phyloP scores from a whole-genome alignment of 2,888 invertebrate genomes.

The Noctua pronuba region DNA sequence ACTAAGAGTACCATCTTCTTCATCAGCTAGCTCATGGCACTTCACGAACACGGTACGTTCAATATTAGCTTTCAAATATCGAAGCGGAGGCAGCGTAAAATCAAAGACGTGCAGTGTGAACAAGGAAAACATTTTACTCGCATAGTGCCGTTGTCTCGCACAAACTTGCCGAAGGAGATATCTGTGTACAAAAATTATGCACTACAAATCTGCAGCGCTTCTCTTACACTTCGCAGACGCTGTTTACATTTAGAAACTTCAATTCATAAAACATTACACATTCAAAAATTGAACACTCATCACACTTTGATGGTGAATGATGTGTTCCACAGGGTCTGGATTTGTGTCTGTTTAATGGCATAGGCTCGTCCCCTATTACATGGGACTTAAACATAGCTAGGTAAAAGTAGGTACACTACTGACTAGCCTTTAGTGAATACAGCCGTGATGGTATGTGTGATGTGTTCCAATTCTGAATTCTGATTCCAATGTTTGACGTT shows the following conservation, averaged over 20 bases:
- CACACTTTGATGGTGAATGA: background rate
- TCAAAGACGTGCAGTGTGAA: conserved; percentile 69
- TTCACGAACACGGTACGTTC: conserved; percentile 55
- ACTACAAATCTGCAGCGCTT: conserved; percentile 50
- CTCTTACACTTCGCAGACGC: conserved; percentile 2
- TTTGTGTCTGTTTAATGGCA: too few relatives aligned
- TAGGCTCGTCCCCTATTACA: background rate
- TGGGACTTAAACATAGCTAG: background rate
- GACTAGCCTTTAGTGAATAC: background rate
- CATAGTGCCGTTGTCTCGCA: conserved; percentile 64
- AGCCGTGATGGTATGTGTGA: background rate
- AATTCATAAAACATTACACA: background rate
- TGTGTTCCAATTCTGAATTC: conserved; percentile 1
- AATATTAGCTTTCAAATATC: conserved; percentile 73
- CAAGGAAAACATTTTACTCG: conserved; percentile 78
- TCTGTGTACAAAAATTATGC: conserved; percentile 56
- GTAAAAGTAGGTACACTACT: background rate
- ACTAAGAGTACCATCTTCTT: conserved; percentile 12
- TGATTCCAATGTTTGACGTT: background rate
- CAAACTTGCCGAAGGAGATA: conserved; percentile 69
- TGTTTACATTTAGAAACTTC: conserved; percentile 10
- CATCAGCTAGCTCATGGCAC: conserved; percentile 14
- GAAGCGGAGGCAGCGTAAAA: conserved; percentile 66
- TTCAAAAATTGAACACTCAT: background rate
- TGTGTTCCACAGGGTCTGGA: background rate